phyloP scores from a whole-genome alignment of 2,113 vertebrate genomes.

The Leuciscus idus region DNA sequence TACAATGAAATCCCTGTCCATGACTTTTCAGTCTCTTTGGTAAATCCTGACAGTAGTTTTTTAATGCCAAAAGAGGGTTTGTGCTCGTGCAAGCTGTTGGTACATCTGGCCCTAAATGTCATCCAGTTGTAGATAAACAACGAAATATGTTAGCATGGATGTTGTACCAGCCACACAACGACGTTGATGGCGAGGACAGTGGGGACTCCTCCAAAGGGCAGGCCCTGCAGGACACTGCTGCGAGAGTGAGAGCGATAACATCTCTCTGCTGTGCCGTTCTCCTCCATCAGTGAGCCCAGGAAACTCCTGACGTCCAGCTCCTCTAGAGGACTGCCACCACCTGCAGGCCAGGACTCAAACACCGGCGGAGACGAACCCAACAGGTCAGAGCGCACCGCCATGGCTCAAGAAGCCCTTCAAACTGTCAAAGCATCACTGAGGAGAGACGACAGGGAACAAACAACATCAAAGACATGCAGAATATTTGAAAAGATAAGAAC shows the following conservation, averaged over 20 bases:
- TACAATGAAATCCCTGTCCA: no score
- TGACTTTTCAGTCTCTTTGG: no score
- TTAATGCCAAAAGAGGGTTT: no score
- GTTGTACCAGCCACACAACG: conserved; percentile 87
- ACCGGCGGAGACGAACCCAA: conserved; percentile 61
- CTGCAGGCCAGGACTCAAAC: conserved; percentile 55
- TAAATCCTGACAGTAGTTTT: no score
- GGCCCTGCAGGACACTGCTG: conserved; percentile 90
- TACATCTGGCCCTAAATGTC: background rate
- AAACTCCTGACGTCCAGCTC: conserved; percentile 65
- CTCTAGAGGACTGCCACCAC: conserved; percentile 7
- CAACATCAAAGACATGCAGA: background rate
- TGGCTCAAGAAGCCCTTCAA: conserved; percentile 49
- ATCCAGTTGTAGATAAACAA: background rate
- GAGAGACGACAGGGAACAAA: conserved; percentile 36
- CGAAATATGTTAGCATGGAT: conserved; percentile 3
- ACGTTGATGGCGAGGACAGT: conserved; percentile 90
- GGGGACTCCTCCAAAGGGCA: conserved; percentile 91
- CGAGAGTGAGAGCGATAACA: conserved; percentile 85
- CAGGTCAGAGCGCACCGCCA: conserved; percentile 68
- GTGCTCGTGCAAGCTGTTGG: no score
- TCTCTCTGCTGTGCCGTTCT: conserved; percentile 77
- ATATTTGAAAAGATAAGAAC: background rate
- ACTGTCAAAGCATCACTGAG: conserved; percentile 59
- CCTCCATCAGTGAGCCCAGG: conserved; percentile 57